A percentile compares a stretch with the other conserved stretches of the same genome.
Evolutionary conservation across 1,140 invertebrate species (phyloP).

Genomic region (Heterodera schachtii): DNA sequence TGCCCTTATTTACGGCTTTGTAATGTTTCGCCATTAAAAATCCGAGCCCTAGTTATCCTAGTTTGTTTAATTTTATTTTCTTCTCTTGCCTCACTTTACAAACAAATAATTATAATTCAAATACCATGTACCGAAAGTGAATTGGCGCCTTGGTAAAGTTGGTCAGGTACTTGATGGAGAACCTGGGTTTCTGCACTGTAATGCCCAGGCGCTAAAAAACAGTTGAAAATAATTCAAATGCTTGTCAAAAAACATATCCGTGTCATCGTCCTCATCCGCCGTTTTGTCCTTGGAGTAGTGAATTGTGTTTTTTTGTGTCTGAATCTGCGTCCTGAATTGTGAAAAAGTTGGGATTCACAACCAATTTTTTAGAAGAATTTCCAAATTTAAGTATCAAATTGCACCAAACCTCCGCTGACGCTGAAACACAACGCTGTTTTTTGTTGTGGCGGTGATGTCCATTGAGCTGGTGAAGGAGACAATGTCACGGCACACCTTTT

Average conservation of each 20-base stretch:
- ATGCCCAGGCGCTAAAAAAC: slow-evolving; percentile 80
- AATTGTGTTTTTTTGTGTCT: slow-evolving; percentile 54
- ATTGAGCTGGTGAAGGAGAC: slow-evolving; percentile 96
- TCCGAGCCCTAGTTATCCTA: too few species aligned
- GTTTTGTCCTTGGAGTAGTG: slow-evolving; percentile 48
- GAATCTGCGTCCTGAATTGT: slow-evolving; percentile 82
- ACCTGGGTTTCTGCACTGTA: slow-evolving; percentile 89
- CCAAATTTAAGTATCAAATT: too few species aligned
- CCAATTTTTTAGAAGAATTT: too few species aligned
- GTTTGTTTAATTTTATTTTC: too few species aligned
- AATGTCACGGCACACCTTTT: slow-evolving; percentile 90
- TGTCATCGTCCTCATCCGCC: slow-evolving; percentile 71
- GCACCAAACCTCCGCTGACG: slow-evolving; percentile 76
- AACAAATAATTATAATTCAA: too few species aligned
- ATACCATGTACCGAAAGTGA: slow-evolving; percentile 64
- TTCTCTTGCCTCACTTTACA: too few species aligned
- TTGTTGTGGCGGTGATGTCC: slow-evolving; percentile 89
- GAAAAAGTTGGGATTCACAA: too few species aligned
- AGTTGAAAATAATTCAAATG: slow-evolving; percentile 78
- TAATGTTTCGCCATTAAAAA: too few species aligned
- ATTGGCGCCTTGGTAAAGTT: slow-evolving; percentile 71
- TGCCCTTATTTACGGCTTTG: too few species aligned
- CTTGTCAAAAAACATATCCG: slow-evolving; percentile 75
- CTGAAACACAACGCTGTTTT: slow-evolving; percentile 94
- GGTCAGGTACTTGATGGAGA: slow-evolving; percentile 76